Evolutionary conservation across 2,113 vertebrate genomes (phyloP).

Genomic region (Gulo gulo): DNA sequence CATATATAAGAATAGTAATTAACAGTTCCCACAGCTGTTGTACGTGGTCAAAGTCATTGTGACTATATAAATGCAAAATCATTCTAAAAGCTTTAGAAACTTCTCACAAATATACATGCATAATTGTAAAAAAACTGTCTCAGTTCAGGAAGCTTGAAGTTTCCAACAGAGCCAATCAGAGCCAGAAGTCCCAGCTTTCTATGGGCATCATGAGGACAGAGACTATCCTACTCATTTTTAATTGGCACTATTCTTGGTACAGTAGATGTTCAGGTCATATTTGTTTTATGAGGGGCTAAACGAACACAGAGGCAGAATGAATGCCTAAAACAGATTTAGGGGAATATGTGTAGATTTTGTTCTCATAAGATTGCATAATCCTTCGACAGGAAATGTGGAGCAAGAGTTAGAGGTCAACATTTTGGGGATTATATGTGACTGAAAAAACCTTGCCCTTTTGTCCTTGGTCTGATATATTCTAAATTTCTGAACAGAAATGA

Average conservation of each 20-base stretch:
- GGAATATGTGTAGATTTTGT: background rate
- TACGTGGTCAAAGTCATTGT: constrained; percentile 8
- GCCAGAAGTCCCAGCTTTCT: background rate
- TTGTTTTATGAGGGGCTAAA: background rate
- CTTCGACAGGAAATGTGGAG: constrained; percentile 29
- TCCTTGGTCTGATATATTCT: background rate
- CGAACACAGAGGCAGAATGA: background rate
- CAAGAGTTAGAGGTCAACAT: background rate
- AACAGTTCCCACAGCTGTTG: background rate
- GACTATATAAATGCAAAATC: background rate
- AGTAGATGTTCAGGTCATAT: background rate
- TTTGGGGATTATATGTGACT: background rate
- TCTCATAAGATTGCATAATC: background rate
- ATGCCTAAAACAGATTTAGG: background rate
- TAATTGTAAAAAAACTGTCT: background rate
- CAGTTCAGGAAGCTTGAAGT: background rate
- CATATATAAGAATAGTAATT: background rate
- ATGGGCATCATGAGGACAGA: background rate
- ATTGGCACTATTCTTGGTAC: background rate
- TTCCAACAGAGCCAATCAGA: background rate
- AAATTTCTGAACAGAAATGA: background rate
- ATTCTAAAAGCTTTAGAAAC: background rate
- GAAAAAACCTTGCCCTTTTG: background rate
- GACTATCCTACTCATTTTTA: background rate
- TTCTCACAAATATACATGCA: background rate